A percentile compares a stretch with the other conserved stretches of the same genome.
phyloP scores from a whole-genome alignment of 2,113 vertebrate genomes.

The Phrynosoma platyrhinos region DNA sequence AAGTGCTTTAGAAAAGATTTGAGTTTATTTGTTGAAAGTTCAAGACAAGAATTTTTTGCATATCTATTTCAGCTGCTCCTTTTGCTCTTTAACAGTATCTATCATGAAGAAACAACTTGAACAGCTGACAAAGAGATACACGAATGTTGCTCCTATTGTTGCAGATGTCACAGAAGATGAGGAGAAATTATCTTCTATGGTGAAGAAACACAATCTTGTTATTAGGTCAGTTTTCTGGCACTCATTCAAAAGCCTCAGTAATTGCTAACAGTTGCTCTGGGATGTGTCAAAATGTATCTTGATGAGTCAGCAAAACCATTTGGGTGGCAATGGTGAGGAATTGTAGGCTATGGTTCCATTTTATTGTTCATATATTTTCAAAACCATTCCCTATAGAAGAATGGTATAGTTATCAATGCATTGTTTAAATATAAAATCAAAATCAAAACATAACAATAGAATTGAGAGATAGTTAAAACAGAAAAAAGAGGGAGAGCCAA shows the following conservation, averaged over 20 bases:
- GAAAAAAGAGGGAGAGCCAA: no score
- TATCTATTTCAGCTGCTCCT: neutral
- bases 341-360: neutral
- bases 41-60: neutral
- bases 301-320: neutral
- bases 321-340: neutral
- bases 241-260: neutral
- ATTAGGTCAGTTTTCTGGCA: conserved; percentile 85
- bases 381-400: neutral
- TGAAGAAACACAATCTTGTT: conserved; percentile 90
- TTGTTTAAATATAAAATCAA: neutral
- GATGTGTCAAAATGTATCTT: neutral
- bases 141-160: conserved; percentile 83
- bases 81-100: conserved; percentile 80
- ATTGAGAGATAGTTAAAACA: neutral
- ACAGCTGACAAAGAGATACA: conserved; percentile 83
- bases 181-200: conserved; percentile 82
- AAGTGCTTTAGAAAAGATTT: neutral
- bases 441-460: neutral
- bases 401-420: neutral
- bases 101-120: conserved; percentile 85
- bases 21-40: neutral
- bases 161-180: conserved; percentile 85
- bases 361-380: neutral
- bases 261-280: no score